phyloP scores from a whole-genome alignment of 2,113 vertebrate genomes.

The Myodes glareolus region DNA sequence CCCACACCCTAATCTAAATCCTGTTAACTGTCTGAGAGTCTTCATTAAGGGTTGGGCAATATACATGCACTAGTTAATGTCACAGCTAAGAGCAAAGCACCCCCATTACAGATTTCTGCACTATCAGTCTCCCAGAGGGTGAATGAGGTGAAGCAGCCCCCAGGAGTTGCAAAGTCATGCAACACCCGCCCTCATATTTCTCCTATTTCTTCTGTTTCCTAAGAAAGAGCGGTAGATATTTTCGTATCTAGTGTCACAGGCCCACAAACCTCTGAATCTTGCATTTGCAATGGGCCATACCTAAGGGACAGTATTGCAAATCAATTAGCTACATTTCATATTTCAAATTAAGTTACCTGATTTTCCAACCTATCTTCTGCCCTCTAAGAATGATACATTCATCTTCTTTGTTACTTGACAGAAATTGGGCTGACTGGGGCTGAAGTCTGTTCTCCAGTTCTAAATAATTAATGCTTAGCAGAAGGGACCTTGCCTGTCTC shows the following conservation, averaged over 20 bases:
- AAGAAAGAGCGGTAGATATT: not conserved
- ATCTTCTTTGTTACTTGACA: constrained; percentile 55
- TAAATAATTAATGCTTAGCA: constrained; percentile 63
- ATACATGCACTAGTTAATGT: not conserved
- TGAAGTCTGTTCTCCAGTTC: constrained; percentile 55
- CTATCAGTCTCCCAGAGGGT: not conserved
- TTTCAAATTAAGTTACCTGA: constrained; percentile 70
- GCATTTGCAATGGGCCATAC: not conserved
- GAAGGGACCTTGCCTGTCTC: not conserved
- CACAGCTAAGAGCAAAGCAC: not conserved
- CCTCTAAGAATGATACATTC: constrained; percentile 60
- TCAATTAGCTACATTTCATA: constrained; percentile 70
- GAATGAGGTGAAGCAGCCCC: constrained; percentile 6
- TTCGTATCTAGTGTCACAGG: not conserved
- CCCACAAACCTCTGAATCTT: constrained; percentile 45
- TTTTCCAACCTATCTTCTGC: constrained; percentile 66
- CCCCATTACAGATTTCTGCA: not conserved
- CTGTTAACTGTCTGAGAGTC: not conserved
- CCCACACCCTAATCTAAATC: constrained; percentile 44
- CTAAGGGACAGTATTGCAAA: constrained; percentile 65
- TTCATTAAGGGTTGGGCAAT: not conserved
- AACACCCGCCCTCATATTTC: constrained; percentile 28
- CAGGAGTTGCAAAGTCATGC: not conserved
- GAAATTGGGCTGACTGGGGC: constrained; percentile 48
- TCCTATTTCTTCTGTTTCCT: not conserved